Base-by-base conservation (phyloP, 1,140 invertebrate genomes). In the Drosophila ambigua region DNA sequence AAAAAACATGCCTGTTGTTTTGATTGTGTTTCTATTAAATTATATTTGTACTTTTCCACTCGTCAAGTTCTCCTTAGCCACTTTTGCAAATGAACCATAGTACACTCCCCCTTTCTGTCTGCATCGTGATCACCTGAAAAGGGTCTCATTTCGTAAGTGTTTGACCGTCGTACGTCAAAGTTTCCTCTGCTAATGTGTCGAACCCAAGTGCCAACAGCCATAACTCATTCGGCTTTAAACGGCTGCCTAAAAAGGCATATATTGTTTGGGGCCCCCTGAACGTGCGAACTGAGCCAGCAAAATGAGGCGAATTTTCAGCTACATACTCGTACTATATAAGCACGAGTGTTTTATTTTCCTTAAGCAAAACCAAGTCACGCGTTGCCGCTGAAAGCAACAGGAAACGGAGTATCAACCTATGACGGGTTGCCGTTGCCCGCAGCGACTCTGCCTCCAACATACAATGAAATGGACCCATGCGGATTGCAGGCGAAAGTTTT, bases 151-250 rank as follows among this genome's bases (percentile, higher is more conserved):
- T 69, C 58, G 52, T 66, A 35, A 9, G 26, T 55, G 64, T 52
- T 50, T 75, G 71, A 59, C 71, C 71, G 61, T 57, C 64, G 87
- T 84, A 50, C 77, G 82, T 87, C 82, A 84, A 85, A 81, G 64
- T 69, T 69, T 69, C 69, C 63, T 50, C 65, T 73, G 81, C 79
- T 84, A 87, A 84, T 84, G 81, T 84, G 81, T 84, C 82, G 81
- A 76, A 64, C 79, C 82, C 69, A 68, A 87, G 81, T 87, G 81
- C 81, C 81, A 84, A 84, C 80, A 84, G 77, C 58, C 77, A 87
- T 84, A 84, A 84, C 77, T 84, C 81, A 84, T 84, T 87, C 77
- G 77, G 65, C 73, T 59, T 71, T 81, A 87, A 87, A 82, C 77
- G 65, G 80, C 75, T 79, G 79, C 77, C 77, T 73, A 73, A 83